Percentiles rank a stretch among this genome's conserved stretches.
These are phyloP conservation scores for Lontra canadensis DNA, from an alignment of 2,113 vertebrate species.

Conservation along the genomic window DNA sequence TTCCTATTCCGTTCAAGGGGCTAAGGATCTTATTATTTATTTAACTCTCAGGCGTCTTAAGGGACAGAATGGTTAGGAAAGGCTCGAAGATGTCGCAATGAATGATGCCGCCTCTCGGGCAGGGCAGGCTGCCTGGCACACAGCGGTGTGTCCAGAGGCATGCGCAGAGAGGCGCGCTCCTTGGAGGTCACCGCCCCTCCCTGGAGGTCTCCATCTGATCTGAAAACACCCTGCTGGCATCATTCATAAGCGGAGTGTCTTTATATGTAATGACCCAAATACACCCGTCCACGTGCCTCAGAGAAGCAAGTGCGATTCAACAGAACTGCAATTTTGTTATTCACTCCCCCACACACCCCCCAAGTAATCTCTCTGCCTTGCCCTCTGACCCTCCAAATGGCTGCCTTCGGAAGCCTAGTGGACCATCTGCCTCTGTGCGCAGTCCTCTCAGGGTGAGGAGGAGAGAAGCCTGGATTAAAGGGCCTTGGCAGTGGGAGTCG, in stretches of 20 bases:
- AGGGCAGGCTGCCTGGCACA: neutral
- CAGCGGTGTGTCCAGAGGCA: neutral
- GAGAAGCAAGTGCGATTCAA: conserved; percentile 26
- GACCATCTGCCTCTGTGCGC: neutral
- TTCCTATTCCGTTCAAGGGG: conserved; percentile 28
- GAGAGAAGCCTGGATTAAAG: neutral
- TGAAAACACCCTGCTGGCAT: conserved; percentile 40
- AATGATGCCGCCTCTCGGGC: neutral
- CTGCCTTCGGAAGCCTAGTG: neutral
- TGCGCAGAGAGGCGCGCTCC: neutral
- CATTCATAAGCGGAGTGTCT: conserved; percentile 47
- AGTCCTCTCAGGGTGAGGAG: neutral
- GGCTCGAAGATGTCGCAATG: neutral
- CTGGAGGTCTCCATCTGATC: conserved; percentile 1
- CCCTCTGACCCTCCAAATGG: neutral
- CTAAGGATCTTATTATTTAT: conserved; percentile 43
- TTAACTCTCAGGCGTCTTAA: conserved; percentile 19
- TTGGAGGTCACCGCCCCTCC: conserved; percentile 16
- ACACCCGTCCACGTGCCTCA: conserved; percentile 34
- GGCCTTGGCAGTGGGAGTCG: neutral
- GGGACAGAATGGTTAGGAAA: conserved; percentile 19
- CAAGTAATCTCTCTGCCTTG: neutral
- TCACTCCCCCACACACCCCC: neutral
- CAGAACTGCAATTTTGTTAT: neutral
- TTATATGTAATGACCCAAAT: conserved; percentile 50